Evolutionary conservation across 2,797 vertebrate species (phyloP).

Genomic region (Danio tinwini): DNA sequence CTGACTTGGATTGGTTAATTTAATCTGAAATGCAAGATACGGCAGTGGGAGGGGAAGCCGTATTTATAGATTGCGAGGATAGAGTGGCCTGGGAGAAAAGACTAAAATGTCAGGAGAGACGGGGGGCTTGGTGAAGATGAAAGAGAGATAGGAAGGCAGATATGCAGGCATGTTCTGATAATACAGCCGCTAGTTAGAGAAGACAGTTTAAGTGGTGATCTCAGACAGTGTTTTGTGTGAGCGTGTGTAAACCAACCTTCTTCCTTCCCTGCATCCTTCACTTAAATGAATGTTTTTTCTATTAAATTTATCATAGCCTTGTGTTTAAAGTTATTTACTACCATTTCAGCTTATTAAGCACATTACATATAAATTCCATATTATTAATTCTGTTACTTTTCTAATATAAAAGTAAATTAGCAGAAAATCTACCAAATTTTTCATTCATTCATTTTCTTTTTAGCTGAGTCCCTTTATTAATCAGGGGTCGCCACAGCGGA

Average conservation of each 20-base stretch:
- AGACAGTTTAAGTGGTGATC: constrained; percentile 31
- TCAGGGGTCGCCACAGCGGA: no score
- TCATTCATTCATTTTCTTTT: no score
- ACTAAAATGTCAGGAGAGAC: neutral
- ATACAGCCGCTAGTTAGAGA: constrained; percentile 35
- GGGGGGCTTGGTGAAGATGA: neutral
- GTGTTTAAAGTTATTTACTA: neutral
- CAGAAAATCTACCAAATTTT: no score
- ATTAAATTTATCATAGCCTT: neutral
- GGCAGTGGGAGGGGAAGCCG: neutral
- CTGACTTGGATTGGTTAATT: constrained; percentile 37
- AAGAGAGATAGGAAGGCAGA: constrained; percentile 28
- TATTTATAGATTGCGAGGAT: constrained; percentile 45
- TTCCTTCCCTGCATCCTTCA: neutral
- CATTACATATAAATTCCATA: neutral
- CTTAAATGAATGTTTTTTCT: neutral
- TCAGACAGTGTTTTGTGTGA: neutral
- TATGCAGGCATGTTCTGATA: constrained; percentile 34
- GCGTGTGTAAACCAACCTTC: neutral
- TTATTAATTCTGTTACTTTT: no score
- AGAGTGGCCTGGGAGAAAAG: constrained; percentile 9
- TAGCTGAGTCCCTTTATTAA: no score
- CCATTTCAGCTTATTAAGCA: neutral
- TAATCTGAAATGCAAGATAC: constrained; percentile 36
- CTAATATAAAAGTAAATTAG: no score